Conservation (phyloP, 2,888 invertebrate species). For the Malacosoma neustria region DNA sequence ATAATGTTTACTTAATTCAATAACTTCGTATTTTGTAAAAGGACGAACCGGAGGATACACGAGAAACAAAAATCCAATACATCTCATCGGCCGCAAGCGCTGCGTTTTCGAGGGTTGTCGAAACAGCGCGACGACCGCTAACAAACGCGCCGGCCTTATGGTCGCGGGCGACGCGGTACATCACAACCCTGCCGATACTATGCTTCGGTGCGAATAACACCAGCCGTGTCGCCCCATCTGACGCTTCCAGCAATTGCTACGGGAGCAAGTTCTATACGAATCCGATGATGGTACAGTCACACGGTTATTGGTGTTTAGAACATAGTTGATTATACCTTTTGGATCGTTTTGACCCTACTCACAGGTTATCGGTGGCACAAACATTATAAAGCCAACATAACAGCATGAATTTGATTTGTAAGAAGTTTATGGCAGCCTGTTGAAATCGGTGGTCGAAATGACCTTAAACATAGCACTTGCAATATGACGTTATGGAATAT, state of each 20-base stretch:
- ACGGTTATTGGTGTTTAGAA: too few species aligned
- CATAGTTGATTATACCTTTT: too few species aligned
- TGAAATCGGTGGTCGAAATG: background rate
- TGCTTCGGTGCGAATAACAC: slow-evolving; percentile 45
- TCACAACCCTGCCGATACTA: slow-evolving; percentile 36
- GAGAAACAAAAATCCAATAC: slow-evolving; percentile 20
- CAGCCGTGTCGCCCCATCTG: slow-evolving; percentile 46
- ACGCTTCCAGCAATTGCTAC: slow-evolving; percentile 39
- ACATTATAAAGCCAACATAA: too few species aligned
- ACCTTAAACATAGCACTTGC: background rate
- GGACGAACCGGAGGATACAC: slow-evolving; percentile 45
- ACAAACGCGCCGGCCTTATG: slow-evolving; percentile 20
- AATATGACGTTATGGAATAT: too few species aligned
- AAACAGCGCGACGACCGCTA: slow-evolving; percentile 30
- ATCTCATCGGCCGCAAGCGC: slow-evolving; percentile 44
- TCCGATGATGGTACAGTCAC: slow-evolving; percentile 53
- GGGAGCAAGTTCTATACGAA: slow-evolving; percentile 54
- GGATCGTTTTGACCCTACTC: background rate
- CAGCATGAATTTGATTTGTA: too few species aligned
- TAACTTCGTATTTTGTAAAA: slow-evolving; percentile 13
- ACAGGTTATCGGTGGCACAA: background rate
- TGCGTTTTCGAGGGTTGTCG: slow-evolving; percentile 24
- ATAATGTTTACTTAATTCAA: too few species aligned
- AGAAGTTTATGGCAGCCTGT: too few species aligned
- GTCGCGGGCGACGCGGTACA: slow-evolving; percentile 26